Conservation (phyloP, 1,140 invertebrate species). For the Drosophila nannoptera region DNA sequence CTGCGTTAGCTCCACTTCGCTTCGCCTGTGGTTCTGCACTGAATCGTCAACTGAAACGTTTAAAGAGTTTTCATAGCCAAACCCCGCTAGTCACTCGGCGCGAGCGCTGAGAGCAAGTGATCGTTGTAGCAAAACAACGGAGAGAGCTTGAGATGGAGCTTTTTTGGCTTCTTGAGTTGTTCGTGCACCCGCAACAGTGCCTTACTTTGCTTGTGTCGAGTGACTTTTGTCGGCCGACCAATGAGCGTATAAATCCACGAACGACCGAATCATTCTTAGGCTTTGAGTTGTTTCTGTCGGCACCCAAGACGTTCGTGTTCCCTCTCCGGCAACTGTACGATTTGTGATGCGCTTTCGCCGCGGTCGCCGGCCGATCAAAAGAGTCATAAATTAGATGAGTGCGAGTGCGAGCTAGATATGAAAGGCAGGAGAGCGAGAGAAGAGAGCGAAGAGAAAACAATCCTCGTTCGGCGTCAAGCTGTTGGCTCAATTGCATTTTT, state of each 20-base stretch:
- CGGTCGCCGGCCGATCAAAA: constrained; percentile 59
- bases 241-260: neutral
- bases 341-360: constrained; percentile 14
- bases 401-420: constrained; percentile 37
- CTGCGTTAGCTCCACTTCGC: constrained; percentile 52
- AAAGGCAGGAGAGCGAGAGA: constrained; percentile 1
- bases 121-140: constrained; percentile 20
- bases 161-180: constrained; percentile 26
- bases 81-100: constrained; percentile 27
- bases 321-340: constrained; percentile 10
- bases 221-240: constrained; percentile 9
- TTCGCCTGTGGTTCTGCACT: constrained; percentile 63
- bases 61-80: constrained; percentile 44
- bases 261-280: neutral
- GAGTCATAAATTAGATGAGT: constrained; percentile 54
- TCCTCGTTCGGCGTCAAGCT: neutral
- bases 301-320: constrained; percentile 17
- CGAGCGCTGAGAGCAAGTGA: constrained; percentile 18
- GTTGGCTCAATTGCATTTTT: constrained; percentile 51
- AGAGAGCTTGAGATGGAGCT: constrained; percentile 23
- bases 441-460: neutral
- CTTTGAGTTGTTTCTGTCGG: constrained; percentile 13
- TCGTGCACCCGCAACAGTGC: constrained; percentile 6
- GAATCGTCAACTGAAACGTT: constrained; percentile 39
- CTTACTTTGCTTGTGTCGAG: constrained; percentile 10